Evolutionary conservation across 1,140 invertebrate species (phyloP), one percentile per base, ranked within the genome.

Genomic region (Leptinotarsa defecta): DNA sequence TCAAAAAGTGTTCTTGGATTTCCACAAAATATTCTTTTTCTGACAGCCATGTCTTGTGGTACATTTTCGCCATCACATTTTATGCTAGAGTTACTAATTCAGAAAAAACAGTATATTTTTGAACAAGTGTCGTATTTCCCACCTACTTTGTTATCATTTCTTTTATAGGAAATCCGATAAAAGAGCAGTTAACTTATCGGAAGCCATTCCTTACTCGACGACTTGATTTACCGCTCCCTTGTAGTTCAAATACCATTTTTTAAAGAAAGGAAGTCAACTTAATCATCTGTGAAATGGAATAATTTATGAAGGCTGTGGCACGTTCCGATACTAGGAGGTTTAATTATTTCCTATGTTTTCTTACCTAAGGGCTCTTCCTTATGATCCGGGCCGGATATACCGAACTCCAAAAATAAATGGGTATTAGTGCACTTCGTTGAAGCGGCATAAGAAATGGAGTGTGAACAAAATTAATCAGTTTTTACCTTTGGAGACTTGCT

Each of bases 281-380:
- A 57, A 57, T 57, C 52, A 57, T 57, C 15, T 57, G 52, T 57
- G n/a, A 57, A 57, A 57, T 19, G 52, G n/a, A 57, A 57, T 57
- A 57, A 57, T 57, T 57, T 57, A 57, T 57, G 52, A 19, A 15
- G 4, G 15, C 52, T 57, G 17, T 19, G 52, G n/a, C 15, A 57
- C 15, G 52, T 19, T 19, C n/a, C 15, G 15, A 17, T 19, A 17
- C 52, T n/a, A 19, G n/a, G 15, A 57, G 52, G 52, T 57, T 57
- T 57, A 57, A 57, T 57, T 57, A 57, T 57, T 57, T 57, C 52
- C 52, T 57, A 57, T 57, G 52, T 57, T 57, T 57, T 57, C 52
- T 13, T 57, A 17, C 52, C 52, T 15, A 57, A 57, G 52, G 52
- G 52, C 52, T 57, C 52, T 57, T 57, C 52, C 15, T 57, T 57